phyloP scores from a whole-genome alignment of 2,888 invertebrate genomes.

The Polydrusus tereticollis region DNA sequence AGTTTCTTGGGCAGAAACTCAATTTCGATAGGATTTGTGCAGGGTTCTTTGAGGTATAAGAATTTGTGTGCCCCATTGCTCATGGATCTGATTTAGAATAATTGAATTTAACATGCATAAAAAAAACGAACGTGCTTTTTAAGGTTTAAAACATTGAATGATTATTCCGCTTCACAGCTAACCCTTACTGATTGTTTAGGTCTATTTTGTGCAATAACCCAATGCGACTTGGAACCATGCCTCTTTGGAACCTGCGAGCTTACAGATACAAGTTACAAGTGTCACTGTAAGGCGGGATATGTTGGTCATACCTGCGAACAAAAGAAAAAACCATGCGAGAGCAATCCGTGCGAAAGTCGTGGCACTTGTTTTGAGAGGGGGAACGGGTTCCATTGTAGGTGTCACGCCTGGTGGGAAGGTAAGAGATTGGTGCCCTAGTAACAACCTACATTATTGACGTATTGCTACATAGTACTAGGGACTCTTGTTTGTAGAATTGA shows the following conservation, averaged over 20 bases:
- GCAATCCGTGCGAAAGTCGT: slow-evolving; percentile 80
- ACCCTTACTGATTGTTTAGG: slow-evolving; percentile 66
- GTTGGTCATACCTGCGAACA: slow-evolving; percentile 78
- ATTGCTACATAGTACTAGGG: no score
- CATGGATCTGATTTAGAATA: no score
- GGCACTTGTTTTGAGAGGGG: slow-evolving; percentile 80
- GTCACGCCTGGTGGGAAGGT: slow-evolving; percentile 78
- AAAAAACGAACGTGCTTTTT: no score
- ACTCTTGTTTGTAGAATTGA: no score
- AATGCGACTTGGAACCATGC: slow-evolving; percentile 82
- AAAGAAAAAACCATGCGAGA: slow-evolving; percentile 78
- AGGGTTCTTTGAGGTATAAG: no score
- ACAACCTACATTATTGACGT: no score
- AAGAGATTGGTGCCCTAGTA: neutral
- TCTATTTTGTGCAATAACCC: slow-evolving; percentile 80
- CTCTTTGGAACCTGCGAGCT: slow-evolving; percentile 76
- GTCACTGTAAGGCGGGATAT: slow-evolving; percentile 78
- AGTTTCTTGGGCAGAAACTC: no score
- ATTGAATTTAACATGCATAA: no score
- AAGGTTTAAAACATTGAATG: no score
- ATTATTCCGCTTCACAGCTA: no score
- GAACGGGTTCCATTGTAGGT: slow-evolving; percentile 76
- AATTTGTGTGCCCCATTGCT: no score
- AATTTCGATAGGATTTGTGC: no score
- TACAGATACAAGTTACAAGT: slow-evolving; percentile 69